phyloP scores from a whole-genome alignment of 1,140 invertebrate genomes.

The Lanistes nyassanus region DNA sequence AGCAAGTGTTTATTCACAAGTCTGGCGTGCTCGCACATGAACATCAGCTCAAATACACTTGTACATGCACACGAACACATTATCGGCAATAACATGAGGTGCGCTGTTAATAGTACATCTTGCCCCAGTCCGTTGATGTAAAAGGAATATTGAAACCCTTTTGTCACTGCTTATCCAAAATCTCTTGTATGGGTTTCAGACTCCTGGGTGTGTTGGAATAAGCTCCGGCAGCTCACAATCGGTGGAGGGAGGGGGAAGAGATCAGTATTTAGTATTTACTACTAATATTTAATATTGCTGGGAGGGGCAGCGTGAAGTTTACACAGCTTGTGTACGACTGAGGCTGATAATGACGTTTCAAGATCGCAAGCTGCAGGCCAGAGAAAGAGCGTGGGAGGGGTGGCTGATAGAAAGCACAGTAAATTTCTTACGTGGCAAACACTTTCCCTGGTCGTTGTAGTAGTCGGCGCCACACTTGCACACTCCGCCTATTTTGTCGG shows the following conservation, averaged over 20 bases:
- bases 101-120: no score
- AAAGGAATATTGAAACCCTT: no score
- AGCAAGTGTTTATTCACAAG: not conserved
- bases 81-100: no score
- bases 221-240: not conserved
- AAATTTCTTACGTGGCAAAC: slow-evolving; percentile 1
- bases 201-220: not conserved
- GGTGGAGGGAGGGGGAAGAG: not conserved
- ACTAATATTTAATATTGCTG: not conserved
- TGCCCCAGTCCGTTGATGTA: no score
- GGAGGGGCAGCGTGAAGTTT: not conserved
- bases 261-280: not conserved
- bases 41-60: not conserved
- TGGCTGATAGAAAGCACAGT: not conserved
- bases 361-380: no score
- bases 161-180: no score
- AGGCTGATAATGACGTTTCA: not conserved
- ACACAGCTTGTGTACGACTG: not conserved
- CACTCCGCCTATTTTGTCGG: slow-evolving; percentile 17
- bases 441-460: slow-evolving; percentile 16
- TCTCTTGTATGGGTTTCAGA: no score
- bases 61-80: not conserved
- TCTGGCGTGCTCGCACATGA: not conserved
- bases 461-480: slow-evolving; percentile 15
- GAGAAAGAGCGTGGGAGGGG: not conserved